These are phyloP conservation scores for Pomatorhinus ruficollis DNA, from an alignment of 2,113 vertebrate genomes.

Conservation along the genomic window DNA sequence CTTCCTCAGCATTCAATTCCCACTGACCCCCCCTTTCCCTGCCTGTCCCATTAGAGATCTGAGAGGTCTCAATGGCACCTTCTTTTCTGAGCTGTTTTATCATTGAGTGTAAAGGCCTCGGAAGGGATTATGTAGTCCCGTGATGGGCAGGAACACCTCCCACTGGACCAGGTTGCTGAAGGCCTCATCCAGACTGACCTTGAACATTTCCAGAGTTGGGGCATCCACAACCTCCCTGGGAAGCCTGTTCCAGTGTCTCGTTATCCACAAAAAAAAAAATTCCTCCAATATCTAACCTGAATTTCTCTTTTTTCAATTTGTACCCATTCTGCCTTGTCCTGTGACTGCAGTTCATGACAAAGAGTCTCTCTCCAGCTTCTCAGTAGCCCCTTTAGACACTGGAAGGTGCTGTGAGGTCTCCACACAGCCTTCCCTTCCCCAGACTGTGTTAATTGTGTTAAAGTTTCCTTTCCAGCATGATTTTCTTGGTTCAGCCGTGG, in stretches of 20 bases:
- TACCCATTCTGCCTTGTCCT: background rate
- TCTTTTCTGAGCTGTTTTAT: background rate
- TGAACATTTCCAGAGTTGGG: background rate
- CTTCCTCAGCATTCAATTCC: background rate
- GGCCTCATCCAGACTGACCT: background rate
- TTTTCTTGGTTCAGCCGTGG: background rate
- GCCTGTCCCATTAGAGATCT: background rate
- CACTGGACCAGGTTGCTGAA: background rate
- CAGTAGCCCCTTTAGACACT: too few relatives aligned
- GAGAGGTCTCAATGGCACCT: fast-evolving
- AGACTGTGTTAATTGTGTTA: background rate
- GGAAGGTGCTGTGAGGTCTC: background rate
- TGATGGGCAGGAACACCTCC: background rate
- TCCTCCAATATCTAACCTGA: background rate
- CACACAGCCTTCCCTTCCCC: background rate
- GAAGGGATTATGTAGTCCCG: background rate
- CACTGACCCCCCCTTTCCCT: background rate
- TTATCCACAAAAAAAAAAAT: background rate
- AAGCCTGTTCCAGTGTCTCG: background rate
- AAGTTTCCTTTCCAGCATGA: background rate
- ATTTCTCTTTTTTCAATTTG: background rate
- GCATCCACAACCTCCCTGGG: background rate
- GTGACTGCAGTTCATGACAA: background rate
- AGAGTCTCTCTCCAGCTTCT: background rate
- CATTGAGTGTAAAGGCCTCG: too few relatives aligned